Evolutionary conservation across 2,113 vertebrate genomes (phyloP).

Genomic region (Symphodus melops): DNA sequence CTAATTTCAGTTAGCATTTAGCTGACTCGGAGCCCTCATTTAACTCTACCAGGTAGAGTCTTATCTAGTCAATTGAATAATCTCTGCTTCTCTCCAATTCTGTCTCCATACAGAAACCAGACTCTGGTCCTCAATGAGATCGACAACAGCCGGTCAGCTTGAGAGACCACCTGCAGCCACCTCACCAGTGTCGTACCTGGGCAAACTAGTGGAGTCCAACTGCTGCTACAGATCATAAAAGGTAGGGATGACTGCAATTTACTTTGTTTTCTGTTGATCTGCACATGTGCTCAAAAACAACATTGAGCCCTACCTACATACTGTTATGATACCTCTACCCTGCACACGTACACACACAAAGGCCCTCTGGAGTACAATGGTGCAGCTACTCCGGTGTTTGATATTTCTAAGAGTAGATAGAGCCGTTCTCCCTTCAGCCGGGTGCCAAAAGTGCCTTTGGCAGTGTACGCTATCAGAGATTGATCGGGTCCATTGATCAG

Average conservation of each 20-base stretch:
- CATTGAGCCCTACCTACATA: no score
- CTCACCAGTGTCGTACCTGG: conserved; percentile 88
- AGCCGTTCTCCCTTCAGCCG: conserved; percentile 23
- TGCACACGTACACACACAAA: not conserved
- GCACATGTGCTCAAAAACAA: no score
- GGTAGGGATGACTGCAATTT: conserved; percentile 33
- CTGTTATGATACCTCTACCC: no score
- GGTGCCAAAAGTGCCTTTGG: conserved; percentile 53
- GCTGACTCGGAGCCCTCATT: no score
- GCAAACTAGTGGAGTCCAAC: conserved; percentile 96
- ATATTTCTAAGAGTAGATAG: conserved; percentile 9
- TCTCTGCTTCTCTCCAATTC: conserved; percentile 1
- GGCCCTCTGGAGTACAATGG: not conserved
- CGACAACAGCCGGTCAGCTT: conserved; percentile 82
- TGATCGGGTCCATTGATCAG: conserved; percentile 41
- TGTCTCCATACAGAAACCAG: conserved; percentile 87
- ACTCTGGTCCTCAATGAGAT: conserved; percentile 89
- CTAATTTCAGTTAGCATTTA: no score
- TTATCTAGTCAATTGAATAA: no score
- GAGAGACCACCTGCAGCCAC: conserved; percentile 71
- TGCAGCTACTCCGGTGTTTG: conserved; percentile 11
- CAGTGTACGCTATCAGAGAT: conserved; percentile 38
- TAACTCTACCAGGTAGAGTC: no score
- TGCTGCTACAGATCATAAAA: conserved; percentile 91
- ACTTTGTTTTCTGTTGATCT: not conserved